These are phyloP conservation scores for Pogona vitticeps DNA, from an alignment of 2,113 vertebrate species.

Conservation along the genomic window DNA sequence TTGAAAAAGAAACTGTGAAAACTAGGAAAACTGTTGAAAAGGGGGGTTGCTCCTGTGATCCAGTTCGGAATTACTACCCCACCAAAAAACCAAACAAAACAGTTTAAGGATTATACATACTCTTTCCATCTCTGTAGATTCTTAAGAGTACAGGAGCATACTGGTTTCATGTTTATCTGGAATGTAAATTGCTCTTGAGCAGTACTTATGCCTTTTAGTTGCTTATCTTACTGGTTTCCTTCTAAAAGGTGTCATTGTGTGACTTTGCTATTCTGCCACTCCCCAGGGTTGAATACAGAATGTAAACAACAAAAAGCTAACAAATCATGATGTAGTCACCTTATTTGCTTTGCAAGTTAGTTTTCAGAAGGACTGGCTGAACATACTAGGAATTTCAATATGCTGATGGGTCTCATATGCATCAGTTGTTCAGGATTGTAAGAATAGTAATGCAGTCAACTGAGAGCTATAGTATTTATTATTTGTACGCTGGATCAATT, in stretches of 20 bases:
- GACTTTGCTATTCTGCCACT: constrained; percentile 60
- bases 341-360: constrained; percentile 53
- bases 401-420: background rate
- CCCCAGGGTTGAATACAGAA: background rate
- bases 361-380: constrained; percentile 31
- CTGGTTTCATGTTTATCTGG: background rate
- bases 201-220: constrained; percentile 17
- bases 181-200: background rate
- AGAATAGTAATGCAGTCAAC: background rate
- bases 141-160: background rate
- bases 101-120: background rate
- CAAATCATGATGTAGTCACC: constrained; percentile 37
- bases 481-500: background rate
- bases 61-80: no score
- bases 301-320: constrained; percentile 80
- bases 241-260: constrained; percentile 47
- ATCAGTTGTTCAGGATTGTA: background rate
- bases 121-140: background rate
- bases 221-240: background rate
- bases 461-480: background rate
- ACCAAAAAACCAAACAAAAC: no score
- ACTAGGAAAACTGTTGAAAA: constrained; percentile 10
- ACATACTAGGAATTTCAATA: background rate
- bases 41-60: no score
- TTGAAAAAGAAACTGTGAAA: background rate